A percentile compares a stretch with the other conserved stretches of the same genome.
Evolutionary conservation across 2,888 invertebrate genomes (phyloP).

Genomic region (Tiliacea aurago): DNA sequence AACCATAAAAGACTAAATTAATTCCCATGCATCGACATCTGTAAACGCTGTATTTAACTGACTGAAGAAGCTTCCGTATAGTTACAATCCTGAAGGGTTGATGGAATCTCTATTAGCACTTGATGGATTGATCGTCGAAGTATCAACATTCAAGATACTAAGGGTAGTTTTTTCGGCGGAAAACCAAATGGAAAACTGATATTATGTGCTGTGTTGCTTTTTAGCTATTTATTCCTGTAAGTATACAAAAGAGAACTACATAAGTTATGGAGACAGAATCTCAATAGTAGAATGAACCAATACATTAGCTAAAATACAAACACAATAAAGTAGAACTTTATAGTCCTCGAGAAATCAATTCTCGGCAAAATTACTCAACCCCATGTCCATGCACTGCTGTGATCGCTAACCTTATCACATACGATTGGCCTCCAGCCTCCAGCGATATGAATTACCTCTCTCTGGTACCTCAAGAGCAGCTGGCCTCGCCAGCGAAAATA

Average conservation of each 20-base stretch:
- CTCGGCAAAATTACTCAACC: not conserved
- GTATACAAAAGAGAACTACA: not conserved
- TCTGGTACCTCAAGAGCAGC: slow-evolving; percentile 32
- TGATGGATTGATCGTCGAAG: slow-evolving; percentile 8
- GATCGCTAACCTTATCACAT: slow-evolving; percentile 34
- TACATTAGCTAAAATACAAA: not conserved
- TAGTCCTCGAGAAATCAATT: slow-evolving; percentile 4
- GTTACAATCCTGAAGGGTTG: slow-evolving; percentile 14
- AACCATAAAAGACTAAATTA: not conserved
- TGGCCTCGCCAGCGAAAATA: slow-evolving; percentile 34
- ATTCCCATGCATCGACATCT: not conserved
- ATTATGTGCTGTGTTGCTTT: no score
- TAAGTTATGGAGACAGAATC: not conserved
- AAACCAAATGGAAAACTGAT: not conserved
- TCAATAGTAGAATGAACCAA: not conserved
- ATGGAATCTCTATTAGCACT: slow-evolving; percentile 15
- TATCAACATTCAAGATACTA: not conserved
- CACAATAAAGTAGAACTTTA: not conserved
- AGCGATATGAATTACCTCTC: slow-evolving; percentile 25
- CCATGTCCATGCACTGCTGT: slow-evolving; percentile 5
- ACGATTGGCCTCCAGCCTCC: slow-evolving; percentile 34
- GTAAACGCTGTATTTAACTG: not conserved
- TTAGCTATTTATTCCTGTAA: not conserved
- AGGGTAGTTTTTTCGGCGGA: not conserved
- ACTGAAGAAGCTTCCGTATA: not conserved